Base-by-base conservation (phyloP, 2,113 vertebrate genomes). In the Pseudopodoces humilis region DNA sequence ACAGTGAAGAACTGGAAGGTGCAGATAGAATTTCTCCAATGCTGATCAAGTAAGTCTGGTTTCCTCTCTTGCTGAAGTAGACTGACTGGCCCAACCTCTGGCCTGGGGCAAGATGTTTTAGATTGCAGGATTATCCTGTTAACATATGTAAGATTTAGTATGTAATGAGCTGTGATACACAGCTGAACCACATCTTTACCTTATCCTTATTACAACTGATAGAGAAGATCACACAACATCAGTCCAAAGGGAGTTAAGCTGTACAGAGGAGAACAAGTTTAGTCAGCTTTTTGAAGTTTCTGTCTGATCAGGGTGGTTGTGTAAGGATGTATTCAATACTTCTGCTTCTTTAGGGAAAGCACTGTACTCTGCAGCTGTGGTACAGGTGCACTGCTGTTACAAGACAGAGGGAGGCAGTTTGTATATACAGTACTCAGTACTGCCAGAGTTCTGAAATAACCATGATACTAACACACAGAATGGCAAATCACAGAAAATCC, bases 381-480 rank as follows among this genome's bases (percentile, higher is more conserved):
- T 11, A 10, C 0, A 31, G 50, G 9, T 28, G 41, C 13, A n/a
- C 2, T 43, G 35, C 25, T 56, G 15, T 12, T 60, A 23, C 9
- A 13, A 14, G 53, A 31, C 5, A 6, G 1, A n/a, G 15, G 1
- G 1, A 53, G 8, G 10, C 3, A 9, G 7, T 23, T 7, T 7
- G 14, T 47, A 24, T 10, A 0, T 11, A 46, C 41, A 8, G 3
- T 39, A 39, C 28, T 17, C 6, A 25, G 23, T 13, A 25, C 10
- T 55, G 44, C 53, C n/a, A n/a, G 12, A 18, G 33, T 27, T 37
- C 27, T 28, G 35, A 30, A 83, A 69, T 10, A 90, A 2, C 11
- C 24, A 46, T 3, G 4, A 41, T n/a, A 22, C 13, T 41, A 46
- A 43, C 13, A 28, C 19, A 30, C 3, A 22, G 19, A 52, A 63